These are phyloP conservation scores for Solenopsis fugax DNA, from an alignment of 1,140 invertebrate genomes.

Conservation along the genomic window DNA sequence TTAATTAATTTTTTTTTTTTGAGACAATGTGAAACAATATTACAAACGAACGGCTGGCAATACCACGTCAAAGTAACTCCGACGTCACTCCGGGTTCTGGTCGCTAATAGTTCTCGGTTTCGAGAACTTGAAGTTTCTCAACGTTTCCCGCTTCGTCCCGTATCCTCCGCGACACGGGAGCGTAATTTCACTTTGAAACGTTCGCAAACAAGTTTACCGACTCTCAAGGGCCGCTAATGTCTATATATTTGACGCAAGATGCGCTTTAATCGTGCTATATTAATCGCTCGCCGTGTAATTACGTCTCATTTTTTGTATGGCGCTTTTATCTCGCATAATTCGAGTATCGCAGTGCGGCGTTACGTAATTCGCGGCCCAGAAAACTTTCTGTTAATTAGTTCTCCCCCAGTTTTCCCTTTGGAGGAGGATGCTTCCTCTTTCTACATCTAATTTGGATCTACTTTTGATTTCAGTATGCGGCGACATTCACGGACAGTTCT, in stretches of 20 bases:
- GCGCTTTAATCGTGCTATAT: slow-evolving; percentile 64
- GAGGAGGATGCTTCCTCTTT: not conserved
- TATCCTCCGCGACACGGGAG: slow-evolving; percentile 42
- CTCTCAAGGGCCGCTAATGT: slow-evolving; percentile 52
- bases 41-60: slow-evolving; percentile 10
- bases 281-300: slow-evolving; percentile 59
- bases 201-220: slow-evolving; percentile 68
- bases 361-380: not conserved
- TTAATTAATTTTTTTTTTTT: not conserved
- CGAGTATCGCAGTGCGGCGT: not conserved
- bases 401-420: not conserved
- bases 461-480: slow-evolving; percentile 95
- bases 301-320: slow-evolving; percentile 4
- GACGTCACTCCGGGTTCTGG: slow-evolving; percentile 32
- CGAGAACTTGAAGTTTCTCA: slow-evolving; percentile 60
- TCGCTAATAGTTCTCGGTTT: slow-evolving; percentile 61
- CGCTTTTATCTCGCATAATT: slow-evolving; percentile 40
- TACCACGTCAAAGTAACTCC: slow-evolving; percentile 50
- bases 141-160: slow-evolving; percentile 32
- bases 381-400: slow-evolving; percentile 38
- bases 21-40: slow-evolving; percentile 26
- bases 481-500: slow-evolving; percentile 99
- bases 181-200: slow-evolving; percentile 68
- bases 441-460: slow-evolving; percentile 29
- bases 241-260: slow-evolving; percentile 49